Evolutionary conservation across 2,113 vertebrate species (phyloP).

Genomic region (Sardina pilchardus): DNA sequence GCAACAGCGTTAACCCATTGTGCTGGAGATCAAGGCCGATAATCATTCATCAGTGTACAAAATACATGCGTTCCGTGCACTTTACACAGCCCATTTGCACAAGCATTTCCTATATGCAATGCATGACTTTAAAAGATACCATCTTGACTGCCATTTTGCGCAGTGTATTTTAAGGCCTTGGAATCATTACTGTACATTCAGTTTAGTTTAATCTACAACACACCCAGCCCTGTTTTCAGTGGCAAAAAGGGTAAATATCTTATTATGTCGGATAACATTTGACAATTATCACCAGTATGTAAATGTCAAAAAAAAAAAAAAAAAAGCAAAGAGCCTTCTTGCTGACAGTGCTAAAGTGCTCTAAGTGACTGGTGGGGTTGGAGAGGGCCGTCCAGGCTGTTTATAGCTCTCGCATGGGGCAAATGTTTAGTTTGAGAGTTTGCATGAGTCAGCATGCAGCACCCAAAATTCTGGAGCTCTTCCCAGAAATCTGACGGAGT

Average conservation of each 20-base stretch:
- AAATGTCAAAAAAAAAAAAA: background rate
- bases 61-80: background rate
- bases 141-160: background rate
- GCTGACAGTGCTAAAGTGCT: background rate
- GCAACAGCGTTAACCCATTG: background rate
- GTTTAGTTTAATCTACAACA: background rate
- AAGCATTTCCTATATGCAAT: background rate
- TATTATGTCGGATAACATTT: background rate
- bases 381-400: background rate
- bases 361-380: background rate
- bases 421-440: conserved; percentile 13
- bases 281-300: background rate
- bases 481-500: background rate
- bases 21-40: background rate
- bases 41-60: background rate
- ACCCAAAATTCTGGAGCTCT: background rate
- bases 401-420: background rate
- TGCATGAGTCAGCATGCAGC: conserved; percentile 13
- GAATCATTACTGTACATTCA: background rate
- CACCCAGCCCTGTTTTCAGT: background rate
- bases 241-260: background rate
- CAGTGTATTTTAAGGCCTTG: background rate
- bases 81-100: background rate
- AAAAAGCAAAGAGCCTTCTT: background rate
- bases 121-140: background rate